These are phyloP conservation scores for Agrochola circellaris DNA, from an alignment of 2,888 invertebrate species.

Conservation along the genomic window DNA sequence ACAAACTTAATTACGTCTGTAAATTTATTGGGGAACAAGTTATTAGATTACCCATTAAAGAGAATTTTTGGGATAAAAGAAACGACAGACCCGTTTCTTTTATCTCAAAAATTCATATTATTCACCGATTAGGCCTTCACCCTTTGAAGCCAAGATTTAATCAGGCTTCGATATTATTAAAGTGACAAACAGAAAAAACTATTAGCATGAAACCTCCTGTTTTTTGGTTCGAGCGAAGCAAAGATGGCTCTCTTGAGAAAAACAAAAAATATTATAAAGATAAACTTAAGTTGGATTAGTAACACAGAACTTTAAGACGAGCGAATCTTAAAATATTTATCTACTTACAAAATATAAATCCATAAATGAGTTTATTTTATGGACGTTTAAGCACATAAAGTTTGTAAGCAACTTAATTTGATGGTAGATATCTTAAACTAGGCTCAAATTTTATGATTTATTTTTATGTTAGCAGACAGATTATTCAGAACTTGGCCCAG, in stretches of 20 bases:
- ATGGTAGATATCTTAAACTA: conserved; percentile 9
- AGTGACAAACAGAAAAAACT: neutral
- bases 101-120: no score
- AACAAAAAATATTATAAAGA: neutral
- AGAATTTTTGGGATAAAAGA: no score
- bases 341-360: conserved; percentile 9
- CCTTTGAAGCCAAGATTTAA: no score
- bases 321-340: conserved; percentile 18
- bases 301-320: conserved; percentile 5
- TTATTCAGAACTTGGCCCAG: conserved; percentile 1
- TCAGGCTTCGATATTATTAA: neutral
- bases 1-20: no score
- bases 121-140: no score
- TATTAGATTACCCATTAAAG: no score
- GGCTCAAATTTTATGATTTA: conserved; percentile 6
- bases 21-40: no score
- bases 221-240: neutral
- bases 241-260: neutral
- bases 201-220: neutral
- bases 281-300: neutral
- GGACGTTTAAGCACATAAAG: conserved; percentile 3
- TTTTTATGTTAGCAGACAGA: neutral
- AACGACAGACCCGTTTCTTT: no score
- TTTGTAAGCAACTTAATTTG: conserved; percentile 25
- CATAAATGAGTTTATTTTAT: conserved; percentile 26